Conservation (phyloP, 2,888 invertebrate genomes). For the Papilio gigon region DNA sequence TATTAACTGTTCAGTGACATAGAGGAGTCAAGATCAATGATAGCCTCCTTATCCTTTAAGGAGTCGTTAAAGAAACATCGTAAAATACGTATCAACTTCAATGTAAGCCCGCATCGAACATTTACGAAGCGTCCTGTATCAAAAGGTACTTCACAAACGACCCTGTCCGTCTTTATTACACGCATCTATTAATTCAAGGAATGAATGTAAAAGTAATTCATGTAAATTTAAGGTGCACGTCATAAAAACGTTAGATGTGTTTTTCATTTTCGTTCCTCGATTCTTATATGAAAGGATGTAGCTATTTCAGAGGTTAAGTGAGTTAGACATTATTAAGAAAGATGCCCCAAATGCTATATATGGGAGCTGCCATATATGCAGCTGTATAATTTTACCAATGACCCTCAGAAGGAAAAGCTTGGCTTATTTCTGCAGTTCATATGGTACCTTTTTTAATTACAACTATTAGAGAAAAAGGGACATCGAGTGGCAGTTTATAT, state of each 20-base stretch:
- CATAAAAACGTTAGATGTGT: not conserved
- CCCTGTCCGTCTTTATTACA: conserved; percentile 10
- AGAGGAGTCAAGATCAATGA: conserved; percentile 25
- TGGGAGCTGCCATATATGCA: too few relatives aligned
- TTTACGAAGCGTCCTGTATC: conserved; percentile 21
- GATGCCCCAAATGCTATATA: too few relatives aligned
- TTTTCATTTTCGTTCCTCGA: not conserved
- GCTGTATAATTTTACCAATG: too few relatives aligned
- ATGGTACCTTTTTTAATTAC: not conserved
- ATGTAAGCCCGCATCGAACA: conserved; percentile 16
- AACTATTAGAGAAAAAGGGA: too few relatives aligned
- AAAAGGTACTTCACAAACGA: conserved; percentile 6
- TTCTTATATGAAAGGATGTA: too few relatives aligned
- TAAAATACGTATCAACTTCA: conserved; percentile 17
- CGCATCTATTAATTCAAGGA: not conserved
- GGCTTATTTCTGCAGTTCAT: not conserved
- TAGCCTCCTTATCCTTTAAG: not conserved
- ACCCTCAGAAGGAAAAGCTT: not conserved
- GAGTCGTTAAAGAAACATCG: conserved; percentile 37
- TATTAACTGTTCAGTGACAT: not conserved
- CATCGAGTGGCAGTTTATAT: too few relatives aligned
- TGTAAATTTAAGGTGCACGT: not conserved
- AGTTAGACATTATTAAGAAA: too few relatives aligned
- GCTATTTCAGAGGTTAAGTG: too few relatives aligned
- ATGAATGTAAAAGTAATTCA: not conserved